A percentile compares a stretch with the other conserved stretches of the same genome.
These are phyloP conservation scores for Tupaia chinensis DNA, from an alignment of 2,113 vertebrate genomes.

Conservation along the genomic window DNA sequence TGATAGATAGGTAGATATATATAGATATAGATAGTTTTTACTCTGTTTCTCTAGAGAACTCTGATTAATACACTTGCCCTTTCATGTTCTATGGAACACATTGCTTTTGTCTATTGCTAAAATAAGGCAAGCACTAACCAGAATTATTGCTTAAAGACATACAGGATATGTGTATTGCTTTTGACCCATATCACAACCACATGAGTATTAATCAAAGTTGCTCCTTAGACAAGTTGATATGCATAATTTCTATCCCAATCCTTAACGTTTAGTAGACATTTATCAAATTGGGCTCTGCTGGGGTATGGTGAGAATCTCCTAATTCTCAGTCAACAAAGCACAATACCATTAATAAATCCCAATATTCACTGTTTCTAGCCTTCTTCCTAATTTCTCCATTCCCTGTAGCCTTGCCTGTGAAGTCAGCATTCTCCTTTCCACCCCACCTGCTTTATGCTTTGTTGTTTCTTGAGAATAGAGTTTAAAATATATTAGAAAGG, in stretches of 20 bases:
- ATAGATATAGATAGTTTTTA: not conserved
- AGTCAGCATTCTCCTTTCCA: too few species aligned
- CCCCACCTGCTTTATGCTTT: not conserved
- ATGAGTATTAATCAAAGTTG: not conserved
- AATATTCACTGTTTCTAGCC: fast-evolving
- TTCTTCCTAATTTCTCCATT: fast-evolving
- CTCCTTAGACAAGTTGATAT: not conserved
- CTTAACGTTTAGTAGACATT: not conserved
- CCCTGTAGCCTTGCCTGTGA: fast-evolving
- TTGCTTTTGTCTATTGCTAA: not conserved
- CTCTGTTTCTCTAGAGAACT: not conserved
- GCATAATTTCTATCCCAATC: not conserved
- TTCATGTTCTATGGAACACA: not conserved
- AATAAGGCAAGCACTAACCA: not conserved
- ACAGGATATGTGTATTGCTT: not conserved
- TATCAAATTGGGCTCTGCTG: not conserved
- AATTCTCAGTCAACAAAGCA: not conserved
- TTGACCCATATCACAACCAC: not conserved
- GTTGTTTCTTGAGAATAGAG: not conserved
- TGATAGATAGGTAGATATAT: not conserved
- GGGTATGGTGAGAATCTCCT: not conserved
- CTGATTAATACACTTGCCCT: not conserved
- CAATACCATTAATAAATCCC: not conserved
- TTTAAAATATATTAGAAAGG: too few species aligned
- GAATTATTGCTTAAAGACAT: not conserved